These are phyloP conservation scores for Sprattus sprattus DNA, from an alignment of 2,113 vertebrate species.

Conservation along the genomic window DNA sequence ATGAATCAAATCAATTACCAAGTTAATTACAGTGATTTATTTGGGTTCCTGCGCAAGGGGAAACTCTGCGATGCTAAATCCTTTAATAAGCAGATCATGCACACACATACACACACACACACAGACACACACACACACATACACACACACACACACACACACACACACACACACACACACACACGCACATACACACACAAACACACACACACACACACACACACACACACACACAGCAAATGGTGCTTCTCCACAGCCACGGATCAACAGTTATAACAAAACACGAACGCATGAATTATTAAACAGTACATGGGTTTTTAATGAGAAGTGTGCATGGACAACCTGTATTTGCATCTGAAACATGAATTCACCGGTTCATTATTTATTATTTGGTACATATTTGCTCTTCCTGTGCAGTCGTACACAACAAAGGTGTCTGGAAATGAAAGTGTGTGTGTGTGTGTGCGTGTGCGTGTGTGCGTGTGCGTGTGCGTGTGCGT, in stretches of 20 bases:
- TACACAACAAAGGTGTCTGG: conserved; percentile 5
- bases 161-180: conserved; percentile 11
- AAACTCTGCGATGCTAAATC: conserved; percentile 42
- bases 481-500: not conserved
- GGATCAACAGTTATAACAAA: conserved; percentile 52
- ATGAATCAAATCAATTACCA: conserved; percentile 64
- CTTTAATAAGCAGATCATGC: conserved; percentile 43
- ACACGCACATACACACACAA: conserved; percentile 13
- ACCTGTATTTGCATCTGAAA: conserved; percentile 19
- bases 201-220: conserved; percentile 33
- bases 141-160: conserved; percentile 16
- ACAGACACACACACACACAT: conserved; percentile 21
- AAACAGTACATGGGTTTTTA: not conserved
- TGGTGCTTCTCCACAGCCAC: conserved; percentile 36
- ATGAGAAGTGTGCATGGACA: not conserved
- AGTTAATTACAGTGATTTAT: conserved; percentile 69
- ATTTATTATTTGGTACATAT: conserved; percentile 15
- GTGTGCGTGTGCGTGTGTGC: conserved; percentile 9
- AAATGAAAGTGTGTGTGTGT: not conserved
- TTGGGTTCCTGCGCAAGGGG: conserved; percentile 52
- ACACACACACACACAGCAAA: conserved; percentile 27
- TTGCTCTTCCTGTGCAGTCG: conserved; percentile 2
- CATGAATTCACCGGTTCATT: not conserved
- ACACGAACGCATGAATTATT: conserved; percentile 44
- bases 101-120: conserved; percentile 25